Base-by-base conservation (phyloP, 2,888 invertebrate genomes). In the Ommatoiulus sabulosus region DNA sequence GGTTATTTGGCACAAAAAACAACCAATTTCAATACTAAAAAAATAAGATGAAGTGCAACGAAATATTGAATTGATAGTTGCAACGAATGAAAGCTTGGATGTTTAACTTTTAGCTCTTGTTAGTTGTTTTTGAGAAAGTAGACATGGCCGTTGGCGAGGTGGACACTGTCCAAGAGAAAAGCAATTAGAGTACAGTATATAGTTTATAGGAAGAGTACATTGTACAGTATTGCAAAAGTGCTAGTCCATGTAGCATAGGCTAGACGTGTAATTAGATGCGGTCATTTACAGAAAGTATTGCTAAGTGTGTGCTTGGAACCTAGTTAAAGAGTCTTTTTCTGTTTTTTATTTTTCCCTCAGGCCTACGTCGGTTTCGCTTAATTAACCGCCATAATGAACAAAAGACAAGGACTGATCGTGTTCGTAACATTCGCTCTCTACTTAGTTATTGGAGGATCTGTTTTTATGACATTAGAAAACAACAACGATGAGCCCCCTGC, bases 401-500 rank as follows among this genome's bases (percentile, higher is more conserved):
- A 89, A 92, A 96, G 95, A 94, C 96, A 96, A 93, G 95, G 96
- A 94, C 94, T 96, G 90, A 95, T 95, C 90, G 94, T 96, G 93
- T 94, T 96, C 91, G 94, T 95, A 91, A 94, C 96, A 91, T 96
- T 96, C 92, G 94, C 96, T 89, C 94, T 95, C 89, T 97, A 97
- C 92, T 93, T 97, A 90, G 93, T 97, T 91, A 94, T 97, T 89
- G 97, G 97, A 12, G 97, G 97, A n/a, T 95, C 95, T 90, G 95
- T 97, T 91, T 97, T 97, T 93, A 96, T 96, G 93, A 95, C 95
- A 91, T 95, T 97, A 91, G 97, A 97, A 84, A 89, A 88, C 88
- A 84, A 12, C 85, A 24, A 44, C 72, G 72, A 87, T 72, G 72
- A 46, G 12, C 80, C 80, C 35, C 80, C 80, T 7, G 87, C 3